Base-by-base conservation (phyloP, 2,113 vertebrate genomes). In the Ptychochromis oligacanthus region DNA sequence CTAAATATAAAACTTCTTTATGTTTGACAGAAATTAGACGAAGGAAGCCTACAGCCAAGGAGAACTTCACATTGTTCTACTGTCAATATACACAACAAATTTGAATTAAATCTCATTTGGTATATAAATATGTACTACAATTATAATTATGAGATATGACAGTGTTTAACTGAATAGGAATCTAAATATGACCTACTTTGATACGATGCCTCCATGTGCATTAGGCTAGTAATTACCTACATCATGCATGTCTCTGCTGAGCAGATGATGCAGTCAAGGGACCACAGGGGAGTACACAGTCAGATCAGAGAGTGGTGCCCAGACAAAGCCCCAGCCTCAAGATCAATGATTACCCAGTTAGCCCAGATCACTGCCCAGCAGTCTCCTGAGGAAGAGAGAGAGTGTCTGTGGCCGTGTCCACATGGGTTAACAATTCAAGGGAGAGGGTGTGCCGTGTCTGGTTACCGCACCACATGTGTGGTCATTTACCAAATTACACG, bases 311-410 rank as follows among this genome's bases (percentile, higher is more conserved):
- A 92, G 91, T 89, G 80, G 90, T 86, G 86, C 89, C 89, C 86
- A 89, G 90, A 94, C 93, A 94, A 94, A 93, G 92, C 87, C 84
- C 82, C 54, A 22, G 86, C 79, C 87, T 83, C 65, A 22, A 72
- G 93, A 94, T 95, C 94, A 93, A 95, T 95, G 90, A 94, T 94
- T 93, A 95, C 91, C 77, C 87, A 88, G 94, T 95, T 94, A 93
- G 91, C 82, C 90, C 86, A 93, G 90, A 91, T 94, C 90, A 91
- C 90, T 89, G 79, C 87, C 88, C 88, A 88, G 78, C 77, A 52
- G 88, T 83, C 90, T 92, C 88, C 78, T 13, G 80, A 90, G 91
- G 81, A 88, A 89, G 83, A 49, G 78, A 79, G 75, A 80, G 84
- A 84, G 91, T 78, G 90, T 84, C 87, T 88, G 88, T 86, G 87